Evolutionary conservation across 2,113 vertebrate species (phyloP).

Genomic region (Campylomormyrus numenius): DNA sequence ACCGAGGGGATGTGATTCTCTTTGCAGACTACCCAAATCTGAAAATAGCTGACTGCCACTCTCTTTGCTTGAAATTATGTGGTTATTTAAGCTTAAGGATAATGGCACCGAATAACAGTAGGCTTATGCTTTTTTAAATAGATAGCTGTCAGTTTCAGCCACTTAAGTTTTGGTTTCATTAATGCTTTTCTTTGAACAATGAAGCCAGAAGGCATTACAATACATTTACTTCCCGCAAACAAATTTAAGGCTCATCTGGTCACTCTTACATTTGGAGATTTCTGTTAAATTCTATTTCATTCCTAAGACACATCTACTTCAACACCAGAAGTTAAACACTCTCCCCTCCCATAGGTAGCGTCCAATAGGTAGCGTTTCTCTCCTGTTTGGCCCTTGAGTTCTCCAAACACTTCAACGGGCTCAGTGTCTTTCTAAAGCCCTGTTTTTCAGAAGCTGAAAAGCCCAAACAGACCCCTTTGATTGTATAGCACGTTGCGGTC

Average conservation of each 20-base stretch:
- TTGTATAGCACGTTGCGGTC: neutral
- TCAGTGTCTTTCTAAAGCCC: neutral
- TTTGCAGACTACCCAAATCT: neutral
- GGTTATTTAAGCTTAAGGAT: neutral
- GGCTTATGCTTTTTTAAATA: neutral
- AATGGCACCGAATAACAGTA: neutral
- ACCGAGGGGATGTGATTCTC: neutral
- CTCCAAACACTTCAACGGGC: neutral
- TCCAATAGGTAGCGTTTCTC: neutral
- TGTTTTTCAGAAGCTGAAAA: neutral
- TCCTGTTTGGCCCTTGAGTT: neutral
- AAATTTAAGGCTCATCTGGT: neutral
- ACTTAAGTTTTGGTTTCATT: neutral
- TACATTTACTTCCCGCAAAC: neutral
- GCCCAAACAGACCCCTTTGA: neutral
- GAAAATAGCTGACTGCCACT: neutral
- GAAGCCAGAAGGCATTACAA: neutral
- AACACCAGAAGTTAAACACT: neutral
- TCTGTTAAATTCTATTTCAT: neutral
- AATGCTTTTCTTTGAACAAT: neutral
- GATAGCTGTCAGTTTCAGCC: neutral
- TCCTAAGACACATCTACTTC: neutral
- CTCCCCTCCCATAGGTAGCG: neutral
- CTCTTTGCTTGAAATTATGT: neutral
- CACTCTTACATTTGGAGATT: neutral